Conservation (phyloP, 2,888 invertebrate species). For the Epinotia demarniana region DNA sequence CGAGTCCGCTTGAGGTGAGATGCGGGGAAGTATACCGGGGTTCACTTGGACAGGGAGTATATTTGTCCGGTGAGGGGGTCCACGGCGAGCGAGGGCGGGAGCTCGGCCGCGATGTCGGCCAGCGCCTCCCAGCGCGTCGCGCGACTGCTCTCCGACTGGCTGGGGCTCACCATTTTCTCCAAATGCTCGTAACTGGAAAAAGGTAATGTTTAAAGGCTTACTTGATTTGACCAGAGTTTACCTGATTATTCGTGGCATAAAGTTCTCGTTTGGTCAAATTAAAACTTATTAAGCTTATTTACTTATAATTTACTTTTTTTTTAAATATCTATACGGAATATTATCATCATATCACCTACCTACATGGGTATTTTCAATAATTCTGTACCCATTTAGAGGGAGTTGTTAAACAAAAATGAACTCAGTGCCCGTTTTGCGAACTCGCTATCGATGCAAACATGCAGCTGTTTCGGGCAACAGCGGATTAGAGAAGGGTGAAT, state of each 20-base stretch:
- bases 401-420: too few relatives aligned
- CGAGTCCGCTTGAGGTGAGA: neutral
- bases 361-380: too few relatives aligned
- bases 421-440: neutral
- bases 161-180: constrained; percentile 58
- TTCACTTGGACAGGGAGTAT: constrained; percentile 72
- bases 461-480: neutral
- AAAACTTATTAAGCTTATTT: too few relatives aligned
- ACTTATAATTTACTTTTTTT: too few relatives aligned
- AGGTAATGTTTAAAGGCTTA: neutral
- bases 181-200: constrained; percentile 30
- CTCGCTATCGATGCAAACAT: neutral
- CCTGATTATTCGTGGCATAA: neutral
- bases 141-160: constrained; percentile 75
- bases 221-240: neutral
- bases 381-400: too few relatives aligned
- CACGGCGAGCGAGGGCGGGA: constrained; percentile 79
- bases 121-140: constrained; percentile 86
- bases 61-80: constrained; percentile 80
- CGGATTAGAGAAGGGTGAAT: neutral
- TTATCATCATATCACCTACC: too few relatives aligned
- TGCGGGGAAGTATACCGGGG: neutral
- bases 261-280: too few relatives aligned
- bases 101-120: constrained; percentile 85
- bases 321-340: too few relatives aligned